Evolutionary conservation across 2,797 vertebrate species (phyloP).

Genomic region (Hirundo rustica): DNA sequence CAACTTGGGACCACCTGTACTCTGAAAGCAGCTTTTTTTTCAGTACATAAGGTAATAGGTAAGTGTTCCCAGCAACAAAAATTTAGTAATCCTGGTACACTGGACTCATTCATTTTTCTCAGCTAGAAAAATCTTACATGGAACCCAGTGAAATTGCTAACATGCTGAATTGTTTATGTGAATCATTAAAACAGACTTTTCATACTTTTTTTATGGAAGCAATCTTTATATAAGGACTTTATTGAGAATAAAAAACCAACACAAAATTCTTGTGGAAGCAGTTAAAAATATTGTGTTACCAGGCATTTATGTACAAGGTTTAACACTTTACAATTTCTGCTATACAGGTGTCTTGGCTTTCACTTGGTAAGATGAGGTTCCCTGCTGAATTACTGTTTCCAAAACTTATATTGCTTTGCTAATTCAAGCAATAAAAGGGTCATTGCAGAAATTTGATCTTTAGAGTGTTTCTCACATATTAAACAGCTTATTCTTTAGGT

Average conservation of each 20-base stretch:
- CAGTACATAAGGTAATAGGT: neutral
- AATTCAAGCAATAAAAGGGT: neutral
- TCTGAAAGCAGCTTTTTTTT: neutral
- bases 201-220: neutral
- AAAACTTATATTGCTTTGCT: slow-evolving; percentile 3
- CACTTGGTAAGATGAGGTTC: neutral
- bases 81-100: neutral
- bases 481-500: neutral
- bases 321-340: neutral
- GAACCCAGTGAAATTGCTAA: neutral
- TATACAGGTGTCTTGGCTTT: neutral
- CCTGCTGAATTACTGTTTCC: neutral
- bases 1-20: neutral
- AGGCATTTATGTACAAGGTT: neutral
- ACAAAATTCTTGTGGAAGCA: neutral
- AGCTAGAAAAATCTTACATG: neutral
- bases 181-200: neutral
- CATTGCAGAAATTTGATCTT: neutral
- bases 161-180: accelerated
- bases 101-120: neutral
- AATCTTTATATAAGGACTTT: neutral
- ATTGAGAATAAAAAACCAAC: neutral
- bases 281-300: neutral
- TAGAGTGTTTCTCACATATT: neutral
- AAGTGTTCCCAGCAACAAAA: neutral